Base-by-base conservation (phyloP, 1,140 invertebrate species). In the Pachypsylla venusta region DNA sequence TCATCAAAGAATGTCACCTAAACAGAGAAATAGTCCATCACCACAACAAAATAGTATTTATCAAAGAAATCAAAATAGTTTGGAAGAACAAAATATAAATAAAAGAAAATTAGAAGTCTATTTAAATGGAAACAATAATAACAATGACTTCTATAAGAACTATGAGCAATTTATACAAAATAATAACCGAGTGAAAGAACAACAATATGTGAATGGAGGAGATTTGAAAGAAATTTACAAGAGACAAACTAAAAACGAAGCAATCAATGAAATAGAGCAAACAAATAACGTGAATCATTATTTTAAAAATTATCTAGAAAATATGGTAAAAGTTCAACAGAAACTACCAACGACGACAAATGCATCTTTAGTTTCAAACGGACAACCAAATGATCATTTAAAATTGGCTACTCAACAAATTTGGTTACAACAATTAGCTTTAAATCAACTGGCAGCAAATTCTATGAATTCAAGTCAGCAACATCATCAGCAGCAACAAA, bases 41-140 rank as follows among this genome's bases (percentile, higher is more conserved):
- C n/a, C n/a, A n/a, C n/a, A n/a, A n/a, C n/a, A n/a, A n/a, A n/a
- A n/a, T n/a, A n/a, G n/a, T n/a, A n/a, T n/a, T n/a, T n/a, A n/a
- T n/a, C n/a, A n/a, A n/a, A n/a, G n/a, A n/a, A n/a, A n/a, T n/a
- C n/a, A n/a, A n/a, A n/a, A n/a, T n/a, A n/a, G n/a, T n/a, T n/a
- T n/a, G 4, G 42, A 48, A 48, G 42, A 48, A n/a, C n/a, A 19
- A n/a, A 48, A 48, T 48, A 22, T 48, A 48, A 48, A 48, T 48
- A 48, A 48, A 19, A 48, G 42, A 48, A 48, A 48, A 22, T 48
- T 5, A n/a, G 42, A 48, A 5, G 42, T 22, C 5, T 48, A 19
- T 48, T n/a, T 48, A 19, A 48, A 48, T 48, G 42, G 42, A 7
- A 48, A 48, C 42, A 48, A 48, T 19, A 48, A 48, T 19, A 48